These are phyloP conservation scores for Anoncus sp. DNA, from an alignment of 2,888 invertebrate genomes.

Conservation along the genomic window DNA sequence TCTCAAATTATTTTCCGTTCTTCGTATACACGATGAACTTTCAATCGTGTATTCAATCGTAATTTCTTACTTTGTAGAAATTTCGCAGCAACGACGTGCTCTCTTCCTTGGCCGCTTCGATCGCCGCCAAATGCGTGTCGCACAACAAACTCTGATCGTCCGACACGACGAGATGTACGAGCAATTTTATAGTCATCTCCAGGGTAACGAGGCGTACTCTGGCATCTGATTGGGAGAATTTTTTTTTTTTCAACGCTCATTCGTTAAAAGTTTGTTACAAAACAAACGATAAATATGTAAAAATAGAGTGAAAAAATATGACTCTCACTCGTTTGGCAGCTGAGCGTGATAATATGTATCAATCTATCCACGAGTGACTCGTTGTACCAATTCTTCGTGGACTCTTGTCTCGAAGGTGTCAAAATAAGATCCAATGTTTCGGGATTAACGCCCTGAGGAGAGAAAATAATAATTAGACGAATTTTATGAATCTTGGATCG, in stretches of 20 bases:
- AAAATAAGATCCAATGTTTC: constrained; percentile 92
- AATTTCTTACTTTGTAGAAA: constrained; percentile 94
- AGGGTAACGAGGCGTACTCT: constrained; percentile 96
- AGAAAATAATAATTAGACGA: constrained; percentile 52
- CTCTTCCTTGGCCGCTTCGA: constrained; percentile 90
- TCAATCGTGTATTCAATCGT: too few relatives aligned
- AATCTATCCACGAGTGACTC: constrained; percentile 92
- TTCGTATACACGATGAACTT: too few relatives aligned
- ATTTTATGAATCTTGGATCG: too few relatives aligned
- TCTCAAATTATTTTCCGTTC: background rate
- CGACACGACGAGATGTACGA: constrained; percentile 88
- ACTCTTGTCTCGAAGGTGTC: constrained; percentile 86
- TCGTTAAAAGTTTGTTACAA: background rate
- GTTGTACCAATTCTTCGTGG: constrained; percentile 89
- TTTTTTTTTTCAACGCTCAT: background rate
- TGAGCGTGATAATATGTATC: constrained; percentile 91
- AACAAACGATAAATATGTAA: too few relatives aligned
- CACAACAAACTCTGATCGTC: constrained; percentile 86
- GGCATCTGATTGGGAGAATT: constrained; percentile 85
- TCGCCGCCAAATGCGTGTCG: constrained; percentile 88
- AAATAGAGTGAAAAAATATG: constrained; percentile 22
- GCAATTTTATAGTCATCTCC: constrained; percentile 93
- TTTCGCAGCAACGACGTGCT: constrained; percentile 94
- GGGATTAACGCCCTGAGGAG: constrained; percentile 90
- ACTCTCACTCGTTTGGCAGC: constrained; percentile 93